Percentiles rank a stretch among this genome's conserved stretches.
phyloP scores from a whole-genome alignment of 2,113 vertebrate genomes.

The Vimba vimba region DNA sequence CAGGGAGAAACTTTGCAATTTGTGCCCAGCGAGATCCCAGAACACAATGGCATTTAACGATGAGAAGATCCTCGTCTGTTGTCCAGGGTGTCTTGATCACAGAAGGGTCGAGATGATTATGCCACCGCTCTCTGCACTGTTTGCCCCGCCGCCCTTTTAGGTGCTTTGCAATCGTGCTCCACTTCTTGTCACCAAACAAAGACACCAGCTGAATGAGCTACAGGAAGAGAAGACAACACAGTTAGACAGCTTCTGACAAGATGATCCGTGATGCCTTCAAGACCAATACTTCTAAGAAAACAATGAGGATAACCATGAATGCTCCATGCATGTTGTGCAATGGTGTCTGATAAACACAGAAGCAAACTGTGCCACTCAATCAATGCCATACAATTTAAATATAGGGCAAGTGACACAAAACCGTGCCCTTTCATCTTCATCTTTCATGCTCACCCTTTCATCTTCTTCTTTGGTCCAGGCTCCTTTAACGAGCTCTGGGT shows the following conservation, averaged over 20 bases:
- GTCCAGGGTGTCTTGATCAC: constrained; percentile 92
- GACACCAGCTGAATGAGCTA: constrained; percentile 88
- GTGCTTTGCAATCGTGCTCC: constrained; percentile 85
- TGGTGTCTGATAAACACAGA: no score
- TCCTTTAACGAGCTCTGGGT: constrained; percentile 86
- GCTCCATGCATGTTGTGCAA: no score
- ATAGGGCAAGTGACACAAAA: no score
- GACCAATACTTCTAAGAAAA: no score
- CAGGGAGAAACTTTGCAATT: constrained; percentile 92
- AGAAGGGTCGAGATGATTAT: constrained; percentile 90
- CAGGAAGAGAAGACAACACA: not conserved
- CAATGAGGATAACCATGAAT: no score
- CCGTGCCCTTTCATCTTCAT: no score
- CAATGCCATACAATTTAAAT: no score
- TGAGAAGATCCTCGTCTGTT: constrained; percentile 89
- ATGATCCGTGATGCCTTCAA: no score
- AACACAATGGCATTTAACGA: constrained; percentile 88
- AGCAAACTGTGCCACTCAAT: no score
- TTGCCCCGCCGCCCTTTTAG: constrained; percentile 88
- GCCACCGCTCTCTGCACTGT: constrained; percentile 94
- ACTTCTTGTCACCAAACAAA: constrained; percentile 85
- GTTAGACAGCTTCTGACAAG: not conserved
- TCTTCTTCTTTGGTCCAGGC: constrained; percentile 95
- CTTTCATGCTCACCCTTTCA: constrained; percentile 83
- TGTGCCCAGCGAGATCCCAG: constrained; percentile 94